Evolutionary conservation across 2,888 invertebrate genomes (phyloP), one percentile per base, ranked within the genome.

Genomic region (Melieria picta): DNA sequence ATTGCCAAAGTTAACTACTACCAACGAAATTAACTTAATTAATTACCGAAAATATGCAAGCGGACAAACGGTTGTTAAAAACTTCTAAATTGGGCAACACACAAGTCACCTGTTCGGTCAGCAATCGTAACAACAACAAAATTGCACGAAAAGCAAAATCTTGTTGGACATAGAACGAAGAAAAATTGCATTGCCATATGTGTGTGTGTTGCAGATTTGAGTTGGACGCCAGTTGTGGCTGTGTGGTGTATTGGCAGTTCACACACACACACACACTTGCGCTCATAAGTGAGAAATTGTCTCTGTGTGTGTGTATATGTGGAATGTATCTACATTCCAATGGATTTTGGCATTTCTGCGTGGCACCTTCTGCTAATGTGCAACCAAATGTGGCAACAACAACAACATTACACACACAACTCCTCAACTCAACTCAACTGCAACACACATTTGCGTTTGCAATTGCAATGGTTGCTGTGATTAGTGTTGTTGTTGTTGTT

Each of bases 321-420:
- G 30, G 30, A 7, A 52, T 4, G 11, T 60, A 52, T 43, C 57
- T 56, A 46, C 68, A 71, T 73, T 73, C 73, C 73, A 65, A 61
- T 71, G 56, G 66, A 63, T 65, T 67, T 63, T 55, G 61, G 60
- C 30, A 62, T 62, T 55, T 66, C 56, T 67, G 61, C 43, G 66
- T 63, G 67, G 62, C 55, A 69, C 58, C 66, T 64, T 57, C 57
- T 7, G 10, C n/a, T 52, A 52, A 52, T 52, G 52, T 13, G 13
- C 11, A 16, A 42, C 48, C 65, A 7, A 43, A 13, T 55, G 43
- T 13, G 46, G n/a, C 52, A 5, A 5, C n/a, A 11, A 9, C 52
- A 7, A 13, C 45, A 52, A 61, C 55, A 11, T 43, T 13, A 13
- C 63, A 48, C 16, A n/a, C 11, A 65, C 4, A 60, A 13, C 45